Percentiles rank a stretch among this genome's conserved stretches.
Conservation (phyloP, 2,113 vertebrate genomes). For the Rana temporaria region DNA sequence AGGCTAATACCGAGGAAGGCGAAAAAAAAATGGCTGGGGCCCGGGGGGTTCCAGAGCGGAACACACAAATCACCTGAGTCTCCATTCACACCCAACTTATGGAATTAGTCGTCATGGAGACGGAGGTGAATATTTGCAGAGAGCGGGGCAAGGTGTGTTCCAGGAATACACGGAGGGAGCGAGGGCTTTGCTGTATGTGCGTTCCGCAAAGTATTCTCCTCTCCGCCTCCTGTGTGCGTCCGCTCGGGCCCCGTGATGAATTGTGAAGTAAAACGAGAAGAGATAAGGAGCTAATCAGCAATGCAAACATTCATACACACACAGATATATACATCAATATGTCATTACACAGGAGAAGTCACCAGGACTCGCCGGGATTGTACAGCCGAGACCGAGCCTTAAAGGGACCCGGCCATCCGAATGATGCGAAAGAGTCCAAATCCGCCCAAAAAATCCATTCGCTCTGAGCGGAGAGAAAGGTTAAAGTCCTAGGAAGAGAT, state of each 20-base stretch:
- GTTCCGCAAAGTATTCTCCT: neutral
- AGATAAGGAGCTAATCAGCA: slow-evolving; percentile 30
- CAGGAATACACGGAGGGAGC: neutral
- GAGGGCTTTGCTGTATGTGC: neutral
- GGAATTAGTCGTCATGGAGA: slow-evolving; percentile 53
- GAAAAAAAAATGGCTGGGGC: slow-evolving; percentile 23
- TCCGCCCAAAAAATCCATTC: too few species aligned
- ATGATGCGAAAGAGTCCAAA: neutral
- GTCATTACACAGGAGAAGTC: neutral
- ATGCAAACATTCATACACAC: slow-evolving; percentile 14
- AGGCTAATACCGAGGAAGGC: slow-evolving; percentile 37
- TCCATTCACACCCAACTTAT: slow-evolving; percentile 51
- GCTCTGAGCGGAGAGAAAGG: too few species aligned
- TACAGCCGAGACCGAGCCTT: neutral
- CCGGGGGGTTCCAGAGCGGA: slow-evolving; percentile 26
- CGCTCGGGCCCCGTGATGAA: neutral
- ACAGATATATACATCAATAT: slow-evolving; percentile 1
- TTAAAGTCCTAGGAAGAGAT: too few species aligned
- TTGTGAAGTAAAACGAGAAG: neutral
- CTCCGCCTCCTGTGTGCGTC: neutral
- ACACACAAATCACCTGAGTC: slow-evolving; percentile 48
- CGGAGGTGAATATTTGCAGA: slow-evolving; percentile 41
- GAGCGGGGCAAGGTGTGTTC: slow-evolving; percentile 29
- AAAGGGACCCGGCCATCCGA: neutral
- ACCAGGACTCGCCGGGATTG: neutral